Evolutionary conservation across 2,113 vertebrate species (phyloP).

Genomic region (Isurus oxyrinchus): DNA sequence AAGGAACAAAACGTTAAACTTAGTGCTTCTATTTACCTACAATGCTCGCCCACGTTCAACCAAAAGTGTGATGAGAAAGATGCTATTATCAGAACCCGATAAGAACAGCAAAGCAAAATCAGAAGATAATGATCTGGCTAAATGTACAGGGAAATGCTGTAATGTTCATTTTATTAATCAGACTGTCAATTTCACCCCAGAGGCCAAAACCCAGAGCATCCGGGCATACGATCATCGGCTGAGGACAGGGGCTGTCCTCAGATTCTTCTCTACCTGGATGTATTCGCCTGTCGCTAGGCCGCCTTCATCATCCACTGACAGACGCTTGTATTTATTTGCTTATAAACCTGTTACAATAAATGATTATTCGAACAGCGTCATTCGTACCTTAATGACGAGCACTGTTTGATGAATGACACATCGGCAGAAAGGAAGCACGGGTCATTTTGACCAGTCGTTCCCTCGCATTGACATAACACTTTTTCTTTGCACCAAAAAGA

Average conservation of each 20-base stretch:
- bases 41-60: constrained; percentile 38
- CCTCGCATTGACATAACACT: constrained; percentile 80
- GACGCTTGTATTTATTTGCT: constrained; percentile 99
- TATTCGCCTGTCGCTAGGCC: constrained; percentile 96
- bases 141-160: constrained; percentile 99
- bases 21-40: not conserved
- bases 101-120: constrained; percentile 96
- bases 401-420: constrained; percentile 98
- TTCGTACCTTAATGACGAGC: constrained; percentile 95
- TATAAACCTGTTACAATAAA: constrained; percentile 99
- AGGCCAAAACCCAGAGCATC: constrained; percentile 95
- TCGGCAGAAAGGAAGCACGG: constrained; percentile 85
- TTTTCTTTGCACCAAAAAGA: constrained; percentile 64
- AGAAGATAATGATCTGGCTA: constrained; percentile 99
- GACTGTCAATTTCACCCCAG: constrained; percentile 99
- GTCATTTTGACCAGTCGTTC: constrained; percentile 94
- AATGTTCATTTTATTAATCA: constrained; percentile 99
- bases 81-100: constrained; percentile 62
- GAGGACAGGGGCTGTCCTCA: constrained; percentile 79
- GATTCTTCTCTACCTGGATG: constrained; percentile 93
- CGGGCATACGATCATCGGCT: constrained; percentile 79
- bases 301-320: constrained; percentile 98
- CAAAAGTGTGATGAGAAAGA: constrained; percentile 48
- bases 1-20: not conserved
- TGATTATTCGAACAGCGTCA: constrained; percentile 98